These are phyloP conservation scores for Heterodera carotae DNA, from an alignment of 1,140 invertebrate species.

Conservation along the genomic window DNA sequence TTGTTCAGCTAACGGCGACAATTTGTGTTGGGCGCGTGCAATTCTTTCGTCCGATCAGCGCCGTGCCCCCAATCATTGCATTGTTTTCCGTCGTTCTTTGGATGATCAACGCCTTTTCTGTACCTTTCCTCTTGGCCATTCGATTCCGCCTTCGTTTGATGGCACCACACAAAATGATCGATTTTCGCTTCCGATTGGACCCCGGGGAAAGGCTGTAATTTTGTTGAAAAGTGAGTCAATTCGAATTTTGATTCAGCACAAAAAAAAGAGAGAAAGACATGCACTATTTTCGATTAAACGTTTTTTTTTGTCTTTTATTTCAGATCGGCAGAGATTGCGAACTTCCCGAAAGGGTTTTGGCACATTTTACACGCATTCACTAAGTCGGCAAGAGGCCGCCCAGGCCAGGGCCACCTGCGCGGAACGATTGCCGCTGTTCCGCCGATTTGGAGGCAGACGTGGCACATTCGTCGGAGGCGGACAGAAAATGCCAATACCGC, in stretches of 20 bases:
- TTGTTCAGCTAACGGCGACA: background rate
- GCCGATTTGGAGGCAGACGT: background rate
- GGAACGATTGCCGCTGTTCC: background rate
- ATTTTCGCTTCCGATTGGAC: background rate
- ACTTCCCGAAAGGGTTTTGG: background rate
- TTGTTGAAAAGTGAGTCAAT: background rate
- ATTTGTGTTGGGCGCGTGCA: conserved; percentile 12
- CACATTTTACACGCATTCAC: background rate
- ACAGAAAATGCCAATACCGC: background rate
- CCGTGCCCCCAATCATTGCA: background rate
- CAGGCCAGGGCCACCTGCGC: background rate
- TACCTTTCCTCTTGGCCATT: background rate
- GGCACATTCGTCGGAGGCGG: background rate
- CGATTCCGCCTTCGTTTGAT: background rate
- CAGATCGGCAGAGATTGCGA: background rate
- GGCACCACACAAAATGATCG: background rate
- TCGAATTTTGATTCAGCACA: too few relatives aligned
- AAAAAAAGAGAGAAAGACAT: too few relatives aligned
- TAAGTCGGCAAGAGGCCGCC: background rate
- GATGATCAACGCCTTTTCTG: conserved; percentile 21
- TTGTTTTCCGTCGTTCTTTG: conserved; percentile 16
- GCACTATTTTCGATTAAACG: too few relatives aligned
- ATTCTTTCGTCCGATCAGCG: background rate
- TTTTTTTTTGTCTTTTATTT: background rate
- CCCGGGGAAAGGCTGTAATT: background rate